Percentiles rank a stretch among this genome's conserved stretches.
Evolutionary conservation across 2,888 invertebrate genomes (phyloP).

Genomic region (Philaethria dido): DNA sequence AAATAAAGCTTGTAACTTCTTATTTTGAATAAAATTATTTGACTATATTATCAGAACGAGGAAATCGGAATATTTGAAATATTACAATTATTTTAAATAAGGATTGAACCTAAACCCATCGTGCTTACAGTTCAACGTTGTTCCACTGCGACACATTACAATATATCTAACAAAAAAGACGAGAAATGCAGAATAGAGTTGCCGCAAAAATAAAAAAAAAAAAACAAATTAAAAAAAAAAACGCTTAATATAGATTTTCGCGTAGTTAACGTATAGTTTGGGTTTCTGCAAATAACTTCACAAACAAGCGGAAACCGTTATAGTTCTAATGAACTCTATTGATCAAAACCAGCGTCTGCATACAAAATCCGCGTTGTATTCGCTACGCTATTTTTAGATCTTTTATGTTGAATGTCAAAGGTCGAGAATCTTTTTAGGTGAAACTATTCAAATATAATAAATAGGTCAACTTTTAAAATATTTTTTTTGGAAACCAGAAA

Average conservation of each 20-base stretch:
- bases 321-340: slow-evolving; percentile 27
- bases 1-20: too few species aligned
- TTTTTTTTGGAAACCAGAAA: too few species aligned
- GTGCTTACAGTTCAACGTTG: too few species aligned
- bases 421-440: slow-evolving; percentile 27
- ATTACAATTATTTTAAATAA: too few species aligned
- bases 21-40: too few species aligned
- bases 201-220: background rate
- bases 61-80: too few species aligned
- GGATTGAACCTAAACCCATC: too few species aligned
- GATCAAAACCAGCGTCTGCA: slow-evolving; percentile 20
- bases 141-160: too few species aligned
- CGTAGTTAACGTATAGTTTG: background rate
- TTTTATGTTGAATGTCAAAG: slow-evolving; percentile 32
- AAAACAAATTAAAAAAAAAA: background rate
- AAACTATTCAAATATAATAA: background rate
- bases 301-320: slow-evolving; percentile 4
- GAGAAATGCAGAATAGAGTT: too few species aligned
- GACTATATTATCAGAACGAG: too few species aligned
- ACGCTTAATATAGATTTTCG: background rate
- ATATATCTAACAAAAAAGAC: too few species aligned
- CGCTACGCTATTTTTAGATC: slow-evolving; percentile 33
- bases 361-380: slow-evolving; percentile 15
- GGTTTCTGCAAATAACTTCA: background rate
- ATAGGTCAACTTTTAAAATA: slow-evolving; percentile 15